Evolutionary conservation across 2,888 invertebrate genomes (phyloP).

Genomic region (Ichneumon xanthorius): DNA sequence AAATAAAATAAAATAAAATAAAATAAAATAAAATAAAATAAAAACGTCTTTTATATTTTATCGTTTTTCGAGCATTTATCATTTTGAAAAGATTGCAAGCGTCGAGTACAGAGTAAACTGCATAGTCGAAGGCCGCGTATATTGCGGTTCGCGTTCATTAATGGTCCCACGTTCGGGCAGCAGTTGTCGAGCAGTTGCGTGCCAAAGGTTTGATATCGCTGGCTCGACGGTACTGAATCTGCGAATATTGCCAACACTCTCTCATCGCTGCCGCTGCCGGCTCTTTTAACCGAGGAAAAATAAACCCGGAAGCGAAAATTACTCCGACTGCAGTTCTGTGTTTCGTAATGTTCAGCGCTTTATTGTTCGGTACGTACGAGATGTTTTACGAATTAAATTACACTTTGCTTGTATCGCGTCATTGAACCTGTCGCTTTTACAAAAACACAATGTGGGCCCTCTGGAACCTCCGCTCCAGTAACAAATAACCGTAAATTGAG

Average conservation of each 20-base stretch:
- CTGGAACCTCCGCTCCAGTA: neutral
- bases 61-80: neutral
- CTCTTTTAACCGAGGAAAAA: slow-evolving; percentile 27
- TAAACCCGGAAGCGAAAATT: slow-evolving; percentile 40
- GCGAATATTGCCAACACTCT: slow-evolving; percentile 31
- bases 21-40: neutral
- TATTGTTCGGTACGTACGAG: slow-evolving; percentile 23
- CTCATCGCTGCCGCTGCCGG: slow-evolving; percentile 15
- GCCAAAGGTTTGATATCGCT: slow-evolving; percentile 58
- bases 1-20: no score
- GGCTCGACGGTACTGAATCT: slow-evolving; percentile 42
- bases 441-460: neutral
- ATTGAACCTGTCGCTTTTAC: slow-evolving; percentile 7
- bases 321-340: slow-evolving; percentile 42
- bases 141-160: slow-evolving; percentile 44
- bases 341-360: slow-evolving; percentile 33
- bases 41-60: neutral
- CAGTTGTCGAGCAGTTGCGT: slow-evolving; percentile 49
- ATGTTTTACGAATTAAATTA: slow-evolving; percentile 11
- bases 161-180: slow-evolving; percentile 37
- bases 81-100: neutral
- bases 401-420: slow-evolving; percentile 4
- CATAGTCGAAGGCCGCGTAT: neutral
- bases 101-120: neutral
- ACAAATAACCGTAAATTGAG: neutral